A percentile compares a stretch with the other conserved stretches of the same genome.
These are phyloP conservation scores for Tetanocera ferruginea DNA, from an alignment of 2,888 invertebrate species.

Conservation along the genomic window DNA sequence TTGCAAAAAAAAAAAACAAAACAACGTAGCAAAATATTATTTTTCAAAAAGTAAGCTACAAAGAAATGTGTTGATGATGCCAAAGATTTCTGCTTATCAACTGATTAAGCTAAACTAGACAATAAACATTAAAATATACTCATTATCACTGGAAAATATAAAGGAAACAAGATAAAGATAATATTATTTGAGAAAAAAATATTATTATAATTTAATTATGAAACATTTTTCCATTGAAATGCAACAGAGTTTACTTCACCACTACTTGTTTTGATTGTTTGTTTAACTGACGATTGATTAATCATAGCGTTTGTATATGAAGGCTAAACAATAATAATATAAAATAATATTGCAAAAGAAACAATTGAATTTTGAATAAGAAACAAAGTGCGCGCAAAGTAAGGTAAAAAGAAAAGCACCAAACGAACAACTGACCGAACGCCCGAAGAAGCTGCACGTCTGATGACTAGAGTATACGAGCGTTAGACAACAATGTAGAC, in stretches of 20 bases:
- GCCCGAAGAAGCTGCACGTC: neutral
- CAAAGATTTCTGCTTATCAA: neutral
- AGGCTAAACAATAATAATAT: neutral
- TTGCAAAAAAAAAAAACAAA: neutral
- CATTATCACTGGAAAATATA: neutral
- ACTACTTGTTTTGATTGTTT: neutral
- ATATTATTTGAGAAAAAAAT: neutral
- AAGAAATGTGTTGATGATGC: neutral
- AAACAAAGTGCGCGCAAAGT: neutral
- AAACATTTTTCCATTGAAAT: neutral
- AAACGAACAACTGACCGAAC: neutral
- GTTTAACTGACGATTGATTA: neutral
- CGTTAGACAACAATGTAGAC: neutral
- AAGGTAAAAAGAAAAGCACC: neutral
- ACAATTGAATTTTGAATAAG: neutral
- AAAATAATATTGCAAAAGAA: neutral
- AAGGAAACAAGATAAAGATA: neutral
- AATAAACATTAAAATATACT: neutral
- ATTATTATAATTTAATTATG: neutral
- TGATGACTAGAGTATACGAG: neutral
- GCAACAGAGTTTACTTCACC: neutral
- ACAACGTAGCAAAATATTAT: neutral
- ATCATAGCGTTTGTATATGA: neutral
- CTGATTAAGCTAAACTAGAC: neutral
- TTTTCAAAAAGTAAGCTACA: neutral